Conservation (phyloP, 2,113 vertebrate species). For the Pseudopodoces humilis region DNA sequence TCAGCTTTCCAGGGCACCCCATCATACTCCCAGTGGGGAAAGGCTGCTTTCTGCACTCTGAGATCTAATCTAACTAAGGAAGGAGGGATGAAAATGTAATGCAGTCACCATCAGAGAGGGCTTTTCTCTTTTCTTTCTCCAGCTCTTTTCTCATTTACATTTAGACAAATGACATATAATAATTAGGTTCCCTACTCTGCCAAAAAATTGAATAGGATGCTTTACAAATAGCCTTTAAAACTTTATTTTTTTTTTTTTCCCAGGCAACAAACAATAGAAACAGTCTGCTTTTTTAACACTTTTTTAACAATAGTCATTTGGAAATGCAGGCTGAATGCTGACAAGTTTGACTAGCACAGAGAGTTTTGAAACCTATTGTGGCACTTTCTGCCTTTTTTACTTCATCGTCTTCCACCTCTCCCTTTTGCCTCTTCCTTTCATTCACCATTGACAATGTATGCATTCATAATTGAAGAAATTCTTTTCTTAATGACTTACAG, state of each 20-base stretch:
- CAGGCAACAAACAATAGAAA: not conserved
- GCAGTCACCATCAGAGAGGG: not conserved
- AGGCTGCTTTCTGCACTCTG: not conserved
- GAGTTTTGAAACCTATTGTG: slow-evolving; percentile 17
- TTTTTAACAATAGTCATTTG: slow-evolving; percentile 12
- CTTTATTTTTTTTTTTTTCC: not conserved
- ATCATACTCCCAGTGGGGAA: not conserved
- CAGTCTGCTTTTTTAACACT: not conserved
- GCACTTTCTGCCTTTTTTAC: not conserved
- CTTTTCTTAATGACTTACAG: slow-evolving; percentile 34
- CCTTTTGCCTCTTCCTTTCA: slow-evolving; percentile 4
- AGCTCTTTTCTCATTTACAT: slow-evolving; percentile 39
- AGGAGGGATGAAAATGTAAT: not conserved
- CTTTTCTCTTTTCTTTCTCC: not conserved
- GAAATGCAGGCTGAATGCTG: not conserved
- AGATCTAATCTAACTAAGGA: not conserved
- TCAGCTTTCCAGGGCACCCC: not conserved
- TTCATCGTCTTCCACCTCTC: not conserved
- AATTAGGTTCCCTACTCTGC: slow-evolving; percentile 39
- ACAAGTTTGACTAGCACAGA: not conserved
- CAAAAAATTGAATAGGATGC: slow-evolving; percentile 54
- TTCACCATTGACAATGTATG: slow-evolving; percentile 6
- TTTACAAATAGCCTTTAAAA: slow-evolving; percentile 52
- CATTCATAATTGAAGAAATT: slow-evolving; percentile 15
- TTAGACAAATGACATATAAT: slow-evolving; percentile 48